phyloP scores from a whole-genome alignment of 2,797 vertebrate genomes.

The Momotus momota region DNA sequence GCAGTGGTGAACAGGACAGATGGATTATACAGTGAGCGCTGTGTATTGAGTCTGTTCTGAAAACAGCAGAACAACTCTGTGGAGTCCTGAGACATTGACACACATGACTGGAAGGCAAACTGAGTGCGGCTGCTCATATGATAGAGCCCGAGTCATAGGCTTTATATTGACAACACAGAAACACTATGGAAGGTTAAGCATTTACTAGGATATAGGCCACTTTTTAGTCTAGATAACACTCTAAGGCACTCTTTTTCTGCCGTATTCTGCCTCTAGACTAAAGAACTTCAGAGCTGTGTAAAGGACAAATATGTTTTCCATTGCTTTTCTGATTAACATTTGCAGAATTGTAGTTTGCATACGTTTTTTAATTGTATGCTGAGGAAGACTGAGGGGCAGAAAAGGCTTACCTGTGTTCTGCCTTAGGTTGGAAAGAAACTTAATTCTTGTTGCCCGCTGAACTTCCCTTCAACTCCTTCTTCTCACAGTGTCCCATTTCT shows the following conservation, averaged over 20 bases:
- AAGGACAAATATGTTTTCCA: not conserved
- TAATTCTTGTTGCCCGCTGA: not conserved
- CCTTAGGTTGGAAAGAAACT: not conserved
- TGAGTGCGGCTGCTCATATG: fast-evolving
- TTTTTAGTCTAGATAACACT: not conserved
- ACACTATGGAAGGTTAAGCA: not conserved
- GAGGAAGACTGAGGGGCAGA: not conserved
- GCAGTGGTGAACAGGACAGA: not conserved
- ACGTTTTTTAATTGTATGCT: not conserved
- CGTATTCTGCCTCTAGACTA: not conserved
- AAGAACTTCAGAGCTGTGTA: not conserved
- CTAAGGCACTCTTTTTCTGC: not conserved
- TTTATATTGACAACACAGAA: fast-evolving
- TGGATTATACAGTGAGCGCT: fast-evolving
- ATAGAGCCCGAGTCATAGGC: fast-evolving
- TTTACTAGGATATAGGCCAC: not conserved
- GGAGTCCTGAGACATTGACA: not conserved
- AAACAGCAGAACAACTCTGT: not conserved
- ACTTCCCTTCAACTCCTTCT: not conserved
- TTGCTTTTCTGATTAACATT: not conserved
- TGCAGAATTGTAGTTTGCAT: not conserved
- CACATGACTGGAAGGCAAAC: not conserved
- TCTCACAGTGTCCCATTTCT: not conserved
- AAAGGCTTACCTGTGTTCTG: not conserved
- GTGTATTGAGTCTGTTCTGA: not conserved